Conservation (phyloP, 2,797 vertebrate genomes). For the Scleropages formosus region DNA sequence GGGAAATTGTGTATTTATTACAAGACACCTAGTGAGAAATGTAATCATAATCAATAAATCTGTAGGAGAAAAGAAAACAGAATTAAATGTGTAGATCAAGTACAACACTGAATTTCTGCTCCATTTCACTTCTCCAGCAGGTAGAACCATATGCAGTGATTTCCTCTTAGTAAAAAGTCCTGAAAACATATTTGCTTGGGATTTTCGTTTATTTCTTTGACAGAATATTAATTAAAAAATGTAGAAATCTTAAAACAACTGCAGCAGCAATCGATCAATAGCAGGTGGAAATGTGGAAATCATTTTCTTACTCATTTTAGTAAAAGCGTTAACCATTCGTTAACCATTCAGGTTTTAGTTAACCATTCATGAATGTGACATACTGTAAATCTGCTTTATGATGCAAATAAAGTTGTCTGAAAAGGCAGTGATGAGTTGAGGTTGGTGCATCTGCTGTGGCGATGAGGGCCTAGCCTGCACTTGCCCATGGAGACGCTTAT, state of each 20-base stretch:
- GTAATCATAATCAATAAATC: too few relatives aligned
- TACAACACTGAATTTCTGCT: too few relatives aligned
- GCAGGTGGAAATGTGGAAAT: background rate
- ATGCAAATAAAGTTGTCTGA: background rate
- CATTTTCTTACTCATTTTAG: background rate
- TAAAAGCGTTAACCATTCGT: background rate
- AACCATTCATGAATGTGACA: background rate
- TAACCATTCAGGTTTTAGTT: background rate
- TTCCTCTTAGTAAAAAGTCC: too few relatives aligned
- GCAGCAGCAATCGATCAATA: background rate
- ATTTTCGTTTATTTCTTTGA: background rate
- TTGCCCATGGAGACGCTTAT: too few relatives aligned
- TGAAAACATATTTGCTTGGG: too few relatives aligned
- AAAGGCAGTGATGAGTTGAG: background rate
- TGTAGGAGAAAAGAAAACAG: too few relatives aligned
- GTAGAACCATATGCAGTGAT: too few relatives aligned
- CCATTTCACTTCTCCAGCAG: too few relatives aligned
- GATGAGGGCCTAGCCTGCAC: too few relatives aligned
- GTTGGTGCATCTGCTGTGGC: background rate
- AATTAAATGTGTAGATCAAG: too few relatives aligned
- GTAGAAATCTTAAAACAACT: background rate
- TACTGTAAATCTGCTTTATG: background rate
- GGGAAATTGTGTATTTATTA: too few relatives aligned
- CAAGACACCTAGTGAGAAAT: too few relatives aligned
- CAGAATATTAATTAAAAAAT: background rate